These are phyloP conservation scores for Lepus europaeus DNA, from an alignment of 2,113 vertebrate genomes.

Conservation along the genomic window DNA sequence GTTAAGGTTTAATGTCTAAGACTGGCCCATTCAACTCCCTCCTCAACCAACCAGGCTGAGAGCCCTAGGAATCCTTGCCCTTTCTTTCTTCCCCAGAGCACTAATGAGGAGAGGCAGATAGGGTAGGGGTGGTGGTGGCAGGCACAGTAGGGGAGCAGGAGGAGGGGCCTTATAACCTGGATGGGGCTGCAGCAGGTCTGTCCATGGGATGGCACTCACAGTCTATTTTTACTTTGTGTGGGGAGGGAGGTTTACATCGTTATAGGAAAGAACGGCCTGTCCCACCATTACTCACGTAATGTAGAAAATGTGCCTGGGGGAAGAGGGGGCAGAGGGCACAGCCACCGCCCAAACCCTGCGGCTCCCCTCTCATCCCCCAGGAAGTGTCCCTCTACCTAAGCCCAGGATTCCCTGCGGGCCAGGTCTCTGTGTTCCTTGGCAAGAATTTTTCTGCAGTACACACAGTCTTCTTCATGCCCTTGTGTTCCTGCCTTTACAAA, in stretches of 20 bases:
- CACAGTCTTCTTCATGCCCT: constrained; percentile 15
- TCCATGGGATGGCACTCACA: not conserved
- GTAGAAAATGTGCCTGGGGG: not conserved
- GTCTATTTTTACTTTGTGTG: not conserved
- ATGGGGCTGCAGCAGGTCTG: not conserved
- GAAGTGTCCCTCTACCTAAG: not conserved
- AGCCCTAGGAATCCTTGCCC: not conserved
- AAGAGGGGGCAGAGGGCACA: not conserved
- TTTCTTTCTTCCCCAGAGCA: not conserved
- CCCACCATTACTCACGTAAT: not conserved
- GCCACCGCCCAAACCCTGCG: fast-evolving
- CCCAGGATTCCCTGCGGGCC: not conserved
- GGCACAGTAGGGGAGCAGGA: not conserved
- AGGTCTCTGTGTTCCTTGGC: constrained; percentile 25
- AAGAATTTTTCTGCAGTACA: constrained; percentile 48
- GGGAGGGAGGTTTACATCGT: not conserved
- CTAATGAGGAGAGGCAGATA: not conserved
- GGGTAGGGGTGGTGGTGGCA: not conserved
- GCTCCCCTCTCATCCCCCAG: too few species aligned
- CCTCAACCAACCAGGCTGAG: not conserved
- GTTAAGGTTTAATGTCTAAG: not conserved
- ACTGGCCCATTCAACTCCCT: not conserved
- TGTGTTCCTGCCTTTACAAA: constrained; percentile 59
- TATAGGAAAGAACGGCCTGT: not conserved
- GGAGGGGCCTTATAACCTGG: not conserved